Evolutionary conservation across 2,888 invertebrate species (phyloP).

Genomic region (Cartodere bifasciata): DNA sequence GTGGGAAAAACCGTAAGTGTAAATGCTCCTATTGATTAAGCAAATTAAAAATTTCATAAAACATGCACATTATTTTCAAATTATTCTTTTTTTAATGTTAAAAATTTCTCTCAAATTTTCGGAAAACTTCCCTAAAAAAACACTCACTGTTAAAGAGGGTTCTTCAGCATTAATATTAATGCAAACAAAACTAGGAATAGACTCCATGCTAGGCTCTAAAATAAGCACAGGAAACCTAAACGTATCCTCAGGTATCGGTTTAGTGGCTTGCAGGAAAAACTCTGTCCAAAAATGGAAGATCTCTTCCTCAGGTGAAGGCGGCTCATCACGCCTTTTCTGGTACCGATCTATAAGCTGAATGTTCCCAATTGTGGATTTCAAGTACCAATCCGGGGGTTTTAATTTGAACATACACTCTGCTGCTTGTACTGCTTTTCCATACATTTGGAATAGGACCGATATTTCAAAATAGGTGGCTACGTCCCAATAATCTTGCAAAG

Average conservation of each 20-base stretch:
- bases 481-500: constrained; percentile 96
- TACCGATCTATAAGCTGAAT: constrained; percentile 88
- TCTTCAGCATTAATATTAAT: constrained; percentile 91
- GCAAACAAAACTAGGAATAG: constrained; percentile 91
- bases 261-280: constrained; percentile 91
- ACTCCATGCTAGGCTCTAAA: constrained; percentile 82
- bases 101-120: too few species aligned
- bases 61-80: too few species aligned
- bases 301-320: constrained; percentile 67
- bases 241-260: constrained; percentile 61
- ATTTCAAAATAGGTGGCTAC: constrained; percentile 98
- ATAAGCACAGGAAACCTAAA: constrained; percentile 87
- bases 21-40: too few species aligned
- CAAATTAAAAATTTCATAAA: too few species aligned
- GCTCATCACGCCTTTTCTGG: constrained; percentile 68
- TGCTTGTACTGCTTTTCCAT: constrained; percentile 91
- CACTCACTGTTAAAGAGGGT: constrained; percentile 77
- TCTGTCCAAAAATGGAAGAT: constrained; percentile 95
- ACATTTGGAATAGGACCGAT: constrained; percentile 93
- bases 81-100: too few species aligned
- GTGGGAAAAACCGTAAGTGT: too few species aligned
- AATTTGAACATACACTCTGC: constrained; percentile 88
- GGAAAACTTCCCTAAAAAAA: too few species aligned
- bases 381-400: constrained; percentile 86
- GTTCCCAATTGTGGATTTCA: constrained; percentile 67